phyloP scores from a whole-genome alignment of 2,113 vertebrate genomes.

The Sisor rabdophorus region DNA sequence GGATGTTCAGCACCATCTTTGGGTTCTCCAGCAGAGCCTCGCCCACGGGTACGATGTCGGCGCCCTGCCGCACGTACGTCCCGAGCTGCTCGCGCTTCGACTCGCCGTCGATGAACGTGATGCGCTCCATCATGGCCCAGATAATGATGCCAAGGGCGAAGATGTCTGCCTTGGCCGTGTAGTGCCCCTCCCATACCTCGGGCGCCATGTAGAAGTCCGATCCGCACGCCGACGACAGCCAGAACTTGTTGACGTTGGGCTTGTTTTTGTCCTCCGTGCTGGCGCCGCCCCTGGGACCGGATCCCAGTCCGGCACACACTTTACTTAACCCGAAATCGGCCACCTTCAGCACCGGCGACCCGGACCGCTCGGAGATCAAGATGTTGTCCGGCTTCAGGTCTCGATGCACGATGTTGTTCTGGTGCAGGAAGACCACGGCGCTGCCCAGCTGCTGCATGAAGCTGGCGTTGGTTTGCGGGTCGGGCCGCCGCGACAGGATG shows the following conservation, averaged over 20 bases:
- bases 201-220: conserved; percentile 97
- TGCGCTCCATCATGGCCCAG: conserved; percentile 96
- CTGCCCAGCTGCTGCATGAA: conserved; percentile 95
- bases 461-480: conserved; percentile 83
- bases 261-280: conserved; percentile 65
- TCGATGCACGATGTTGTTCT: conserved; percentile 91
- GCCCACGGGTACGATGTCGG: conserved; percentile 89
- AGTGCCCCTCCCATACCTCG: conserved; percentile 96
- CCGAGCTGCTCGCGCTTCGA: conserved; percentile 91
- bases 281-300: conserved; percentile 60
- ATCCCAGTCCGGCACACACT: conserved; percentile 82
- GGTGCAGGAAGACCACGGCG: conserved; percentile 90
- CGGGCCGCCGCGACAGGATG: conserved; percentile 80
- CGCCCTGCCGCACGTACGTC: conserved; percentile 86
- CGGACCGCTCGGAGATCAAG: conserved; percentile 85
- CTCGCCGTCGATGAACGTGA: conserved; percentile 90
- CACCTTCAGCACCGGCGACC: conserved; percentile 86
- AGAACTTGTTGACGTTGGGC: conserved; percentile 89
- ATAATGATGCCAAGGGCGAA: conserved; percentile 96
- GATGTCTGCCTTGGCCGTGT: conserved; percentile 96
- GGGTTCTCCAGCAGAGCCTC: conserved; percentile 95
- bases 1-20: conserved; percentile 95
- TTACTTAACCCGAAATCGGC: conserved; percentile 95
- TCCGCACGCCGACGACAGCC: conserved; percentile 90
- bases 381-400: conserved; percentile 98